A percentile compares a stretch with the other conserved stretches of the same genome.
Conservation (phyloP, 2,888 invertebrate genomes). For the Drosophila atripex region DNA sequence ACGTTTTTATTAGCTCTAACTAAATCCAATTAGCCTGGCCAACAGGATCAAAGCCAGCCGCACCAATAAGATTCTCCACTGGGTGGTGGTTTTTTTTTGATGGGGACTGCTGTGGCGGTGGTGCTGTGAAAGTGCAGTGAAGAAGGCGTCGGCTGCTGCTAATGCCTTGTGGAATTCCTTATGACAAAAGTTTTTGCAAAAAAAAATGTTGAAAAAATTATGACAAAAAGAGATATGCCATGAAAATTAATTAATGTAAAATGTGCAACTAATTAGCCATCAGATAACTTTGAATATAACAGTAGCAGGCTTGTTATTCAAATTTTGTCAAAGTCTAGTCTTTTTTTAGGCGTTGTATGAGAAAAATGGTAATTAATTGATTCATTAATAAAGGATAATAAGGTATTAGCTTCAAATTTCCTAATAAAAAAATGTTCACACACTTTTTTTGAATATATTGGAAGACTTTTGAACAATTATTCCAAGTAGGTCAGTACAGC, state of each 20-base stretch:
- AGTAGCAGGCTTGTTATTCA: neutral
- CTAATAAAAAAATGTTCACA: too few species aligned
- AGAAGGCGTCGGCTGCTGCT: slow-evolving; percentile 70
- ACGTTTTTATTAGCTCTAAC: slow-evolving; percentile 72
- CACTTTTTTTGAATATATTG: too few species aligned
- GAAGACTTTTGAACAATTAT: too few species aligned
- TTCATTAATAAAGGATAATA: too few species aligned
- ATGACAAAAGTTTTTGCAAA: slow-evolving; percentile 71
- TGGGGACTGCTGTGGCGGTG: neutral
- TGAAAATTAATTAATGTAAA: slow-evolving; percentile 79
- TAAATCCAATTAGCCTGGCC: slow-evolving; percentile 75
- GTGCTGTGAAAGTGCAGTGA: slow-evolving; percentile 47
- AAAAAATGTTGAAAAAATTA: neutral
- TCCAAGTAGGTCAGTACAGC: too few species aligned
- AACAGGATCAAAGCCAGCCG: slow-evolving; percentile 61
- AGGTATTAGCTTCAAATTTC: too few species aligned
- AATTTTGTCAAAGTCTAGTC: neutral
- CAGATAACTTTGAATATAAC: neutral
- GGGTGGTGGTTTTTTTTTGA: neutral
- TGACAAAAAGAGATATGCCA: slow-evolving; percentile 43
- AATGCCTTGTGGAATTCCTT: slow-evolving; percentile 71
- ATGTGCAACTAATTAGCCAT: slow-evolving; percentile 77
- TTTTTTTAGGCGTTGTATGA: too few species aligned
- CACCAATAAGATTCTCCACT: slow-evolving; percentile 1
- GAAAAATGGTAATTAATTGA: too few species aligned